Percentiles rank a stretch among this genome's conserved stretches.
phyloP scores from a whole-genome alignment of 1,140 invertebrate species.

The Nebria ingens region DNA sequence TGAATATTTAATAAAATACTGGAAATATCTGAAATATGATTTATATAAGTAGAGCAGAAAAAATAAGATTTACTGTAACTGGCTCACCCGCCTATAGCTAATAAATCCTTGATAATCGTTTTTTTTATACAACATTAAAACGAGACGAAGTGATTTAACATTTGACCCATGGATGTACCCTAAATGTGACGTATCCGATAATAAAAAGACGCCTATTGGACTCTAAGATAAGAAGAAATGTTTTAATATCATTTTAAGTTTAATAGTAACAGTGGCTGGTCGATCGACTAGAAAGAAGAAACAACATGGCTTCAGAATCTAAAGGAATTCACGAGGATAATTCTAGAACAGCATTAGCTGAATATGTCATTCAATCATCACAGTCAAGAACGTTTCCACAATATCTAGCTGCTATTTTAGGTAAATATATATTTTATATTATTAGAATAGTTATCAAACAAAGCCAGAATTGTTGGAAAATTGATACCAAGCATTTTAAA shows the following conservation, averaged over 20 bases:
- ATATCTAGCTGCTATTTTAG: slow-evolving; percentile 25
- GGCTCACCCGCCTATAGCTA: no score
- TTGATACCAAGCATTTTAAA: no score
- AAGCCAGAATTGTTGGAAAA: no score
- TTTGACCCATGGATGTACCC: not conserved
- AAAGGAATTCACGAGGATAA: slow-evolving; percentile 19
- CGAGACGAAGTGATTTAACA: not conserved
- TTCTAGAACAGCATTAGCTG: slow-evolving; percentile 17
- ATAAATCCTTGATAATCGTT: not conserved
- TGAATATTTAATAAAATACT: no score
- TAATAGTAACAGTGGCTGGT: not conserved
- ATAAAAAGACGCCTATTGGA: no score
- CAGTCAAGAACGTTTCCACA: slow-evolving; percentile 20
- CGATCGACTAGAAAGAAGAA: not conserved
- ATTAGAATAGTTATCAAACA: no score
- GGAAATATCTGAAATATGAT: no score
- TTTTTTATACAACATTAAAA: not conserved
- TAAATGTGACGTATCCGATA: not conserved
- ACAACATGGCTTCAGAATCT: not conserved
- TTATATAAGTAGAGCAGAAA: no score
- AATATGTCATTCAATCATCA: slow-evolving; percentile 7
- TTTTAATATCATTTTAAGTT: not conserved
- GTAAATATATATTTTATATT: slow-evolving; percentile 21
- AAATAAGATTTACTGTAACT: no score
- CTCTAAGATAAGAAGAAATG: no score